Base-by-base conservation (phyloP, 92 coral and sea anemone genomes). In the Actinernus sp. region DNA sequence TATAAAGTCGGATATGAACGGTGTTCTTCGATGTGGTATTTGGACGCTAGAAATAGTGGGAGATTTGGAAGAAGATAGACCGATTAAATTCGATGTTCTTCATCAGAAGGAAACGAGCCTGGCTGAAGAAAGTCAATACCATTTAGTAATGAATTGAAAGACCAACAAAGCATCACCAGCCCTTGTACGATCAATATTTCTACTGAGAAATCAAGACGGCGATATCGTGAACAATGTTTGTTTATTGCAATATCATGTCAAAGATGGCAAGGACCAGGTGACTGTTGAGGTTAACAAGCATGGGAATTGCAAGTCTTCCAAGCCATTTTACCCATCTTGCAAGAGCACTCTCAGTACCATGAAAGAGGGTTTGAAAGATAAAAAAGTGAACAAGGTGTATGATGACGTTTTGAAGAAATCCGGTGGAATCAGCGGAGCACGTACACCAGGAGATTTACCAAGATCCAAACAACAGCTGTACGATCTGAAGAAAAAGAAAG, bases 1-100 rank as follows among this genome's bases (percentile, higher is more conserved):
- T 34, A 52, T 82, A 59, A 74, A 82, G 33, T 26, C 64, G 18
- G 83, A 82, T 50, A 82, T 82, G 82, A 82, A 79, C 23, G 67
- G 47, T 14, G 20, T 6, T 17, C 45, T 80, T 18, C 87, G 81
- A 19, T 41, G 43, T 52, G 77, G 78, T 25, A 82, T 77, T 18
- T 65, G 83, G 83, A 82, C 83, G 3, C 43, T 82, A 10, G 55
- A 58, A 9, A 58, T 81, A 10, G 76, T 34, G 2, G 71, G 55
- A n/a, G 53, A 27, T 7, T n/a, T n/a, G n/a, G n/a, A n/a, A n/a
- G n/a, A n/a, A n/a, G n/a, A n/a, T n/a, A n/a, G n/a, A n/a, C n/a
- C n/a, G n/a, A n/a, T n/a, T n/a, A 17, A 26, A 9, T 68, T 80
- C 18, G 29, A 71, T 21, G 47, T 82, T 21, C 20, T 51, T 21